Percentiles rank a stretch among this genome's conserved stretches.
phyloP scores from a whole-genome alignment of 2,797 vertebrate species.

The Ctenosaura bakeri region DNA sequence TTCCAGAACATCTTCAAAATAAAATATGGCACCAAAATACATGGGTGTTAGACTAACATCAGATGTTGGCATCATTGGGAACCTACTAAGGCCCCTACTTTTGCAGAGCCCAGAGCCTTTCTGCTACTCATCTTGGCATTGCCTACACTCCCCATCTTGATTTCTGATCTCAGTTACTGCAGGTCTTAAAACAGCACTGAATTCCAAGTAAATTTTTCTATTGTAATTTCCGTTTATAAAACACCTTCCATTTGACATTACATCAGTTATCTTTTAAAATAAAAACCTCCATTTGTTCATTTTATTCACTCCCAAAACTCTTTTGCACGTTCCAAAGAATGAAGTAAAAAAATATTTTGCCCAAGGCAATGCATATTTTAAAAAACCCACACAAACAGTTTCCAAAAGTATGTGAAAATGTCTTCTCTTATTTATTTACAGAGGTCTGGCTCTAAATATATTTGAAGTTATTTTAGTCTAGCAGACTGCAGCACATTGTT shows the following conservation, averaged over 20 bases:
- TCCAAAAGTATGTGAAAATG: not conserved
- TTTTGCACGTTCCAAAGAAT: not conserved
- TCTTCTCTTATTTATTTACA: not conserved
- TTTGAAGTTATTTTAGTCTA: not conserved
- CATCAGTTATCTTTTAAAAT: not conserved
- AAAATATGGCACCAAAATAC: not conserved
- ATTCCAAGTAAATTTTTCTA: not conserved
- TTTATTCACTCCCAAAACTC: not conserved
- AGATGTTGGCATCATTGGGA: not conserved
- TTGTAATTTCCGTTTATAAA: not conserved
- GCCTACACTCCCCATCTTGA: not conserved
- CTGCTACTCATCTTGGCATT: not conserved
- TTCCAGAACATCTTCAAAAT: not conserved
- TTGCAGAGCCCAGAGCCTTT: not conserved
- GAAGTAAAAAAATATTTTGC: not conserved
- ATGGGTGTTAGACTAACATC: not conserved
- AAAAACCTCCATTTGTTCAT: not conserved
- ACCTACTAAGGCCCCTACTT: not conserved
- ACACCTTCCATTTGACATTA: not conserved
- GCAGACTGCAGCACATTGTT: not conserved
- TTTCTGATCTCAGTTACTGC: not conserved
- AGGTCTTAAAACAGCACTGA: not conserved
- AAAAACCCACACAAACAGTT: not conserved
- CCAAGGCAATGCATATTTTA: not conserved
- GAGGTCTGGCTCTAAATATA: not conserved